Evolutionary conservation across 2,797 vertebrate species (phyloP), one percentile per base, ranked within the genome.

Genomic region (Lemur catta): DNA sequence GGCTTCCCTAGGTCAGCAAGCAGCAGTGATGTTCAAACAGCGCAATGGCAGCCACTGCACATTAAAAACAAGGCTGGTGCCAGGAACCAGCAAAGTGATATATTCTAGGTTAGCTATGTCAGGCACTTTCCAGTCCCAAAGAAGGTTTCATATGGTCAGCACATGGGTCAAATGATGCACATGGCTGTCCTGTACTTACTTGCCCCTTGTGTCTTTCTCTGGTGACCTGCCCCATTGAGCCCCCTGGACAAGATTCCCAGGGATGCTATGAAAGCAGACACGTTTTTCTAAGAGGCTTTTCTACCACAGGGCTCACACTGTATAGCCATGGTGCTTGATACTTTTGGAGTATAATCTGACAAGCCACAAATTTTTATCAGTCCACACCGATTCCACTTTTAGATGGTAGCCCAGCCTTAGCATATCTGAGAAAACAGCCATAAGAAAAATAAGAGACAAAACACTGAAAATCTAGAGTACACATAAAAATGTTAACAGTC

Each of bases 1-100:
- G 88, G 41, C 84, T 91, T 33, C 87, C 96, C 63, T 46, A 96
- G 61, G 33, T 98, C 85, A 97, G 94, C 26, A 85, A 81, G 95
- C 91, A 38, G 76, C 0, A 96, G n/a, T 13, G 50, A 75, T 38
- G 8, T 81, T 94, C 57, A 57, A 89, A 86, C 2, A 87, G 48
- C 50, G 10, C 63, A 89, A 79, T 3, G 69, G 69, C 33, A 24
- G 28, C 65, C 67, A 55, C 22, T 38, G 41, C 38, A 35, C 52
- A 30, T 80, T 59, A 92, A 95, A 97, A 95, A 96, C 50, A 91
- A 84, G 90, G 63, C 71, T 1, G 0, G 52, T 74, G 81, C 93
- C 67, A 84, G 81, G 41, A 93, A 48, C 48, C 48, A 74, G 59
- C 65, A 14, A 85, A 94, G 72, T 22, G 80, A 82, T 90, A 94